phyloP scores from a whole-genome alignment of 2,113 vertebrate genomes.

The Sakesphorus luctuosus region DNA sequence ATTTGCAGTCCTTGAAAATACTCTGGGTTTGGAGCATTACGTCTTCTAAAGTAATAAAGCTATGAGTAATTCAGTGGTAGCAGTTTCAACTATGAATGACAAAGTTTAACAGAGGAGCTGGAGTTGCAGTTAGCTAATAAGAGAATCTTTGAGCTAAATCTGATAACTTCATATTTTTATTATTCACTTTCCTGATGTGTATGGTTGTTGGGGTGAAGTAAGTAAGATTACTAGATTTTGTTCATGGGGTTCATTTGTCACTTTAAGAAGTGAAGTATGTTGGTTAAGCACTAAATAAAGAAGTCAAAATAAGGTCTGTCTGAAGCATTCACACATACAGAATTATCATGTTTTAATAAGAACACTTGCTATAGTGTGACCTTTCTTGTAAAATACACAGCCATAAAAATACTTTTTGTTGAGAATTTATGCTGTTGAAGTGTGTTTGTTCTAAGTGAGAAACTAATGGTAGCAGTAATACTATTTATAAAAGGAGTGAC shows the following conservation, averaged over 20 bases:
- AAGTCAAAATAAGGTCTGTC: neutral
- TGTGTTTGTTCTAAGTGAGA: constrained; percentile 22
- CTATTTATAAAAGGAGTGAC: neutral
- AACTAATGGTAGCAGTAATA: neutral
- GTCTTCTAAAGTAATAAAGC: neutral
- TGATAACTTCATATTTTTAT: neutral
- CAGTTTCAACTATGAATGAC: neutral
- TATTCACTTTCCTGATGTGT: neutral
- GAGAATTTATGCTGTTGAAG: neutral
- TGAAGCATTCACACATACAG: neutral
- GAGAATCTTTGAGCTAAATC: neutral
- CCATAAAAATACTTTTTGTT: neutral
- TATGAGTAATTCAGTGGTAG: neutral
- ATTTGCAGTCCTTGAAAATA: neutral
- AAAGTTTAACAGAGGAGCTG: neutral
- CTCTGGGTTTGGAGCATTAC: neutral
- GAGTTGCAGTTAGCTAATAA: neutral
- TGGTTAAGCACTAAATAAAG: neutral
- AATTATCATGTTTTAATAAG: neutral
- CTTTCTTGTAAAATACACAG: neutral
- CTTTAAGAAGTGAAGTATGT: neutral
- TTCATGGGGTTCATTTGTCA: neutral
- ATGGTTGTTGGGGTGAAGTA: neutral
- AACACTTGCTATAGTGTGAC: neutral
- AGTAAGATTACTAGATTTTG: neutral